Evolutionary conservation across 2,113 vertebrate genomes (phyloP), one percentile per base, ranked within the genome.

Genomic region (Phycodurus eques): DNA sequence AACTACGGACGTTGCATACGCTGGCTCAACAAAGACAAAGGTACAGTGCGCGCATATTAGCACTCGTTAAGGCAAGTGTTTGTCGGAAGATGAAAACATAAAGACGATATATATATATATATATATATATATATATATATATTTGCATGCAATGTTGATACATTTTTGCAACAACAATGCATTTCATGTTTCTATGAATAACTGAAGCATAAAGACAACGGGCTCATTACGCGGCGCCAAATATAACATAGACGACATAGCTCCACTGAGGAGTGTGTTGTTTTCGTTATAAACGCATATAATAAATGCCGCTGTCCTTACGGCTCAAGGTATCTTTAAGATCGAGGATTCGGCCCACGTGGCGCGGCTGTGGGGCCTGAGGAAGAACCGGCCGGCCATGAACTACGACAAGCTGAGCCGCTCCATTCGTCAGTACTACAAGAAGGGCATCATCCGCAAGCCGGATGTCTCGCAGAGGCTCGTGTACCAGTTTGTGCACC

Each of bases 361-460:
- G 35, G 97, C 98, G 0, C 92, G 96, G 5, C 93, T 99, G 12
- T 99, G 97, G 98, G 98, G 98, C 54, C 93, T 98, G 82, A 88
- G 97, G 22, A 99, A 99, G 92, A 99, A 99, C 79, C 94, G 98
- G 0, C 98, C 98, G 0, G 97, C 98, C 69, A 99, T 99, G 97
- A 99, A 99, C 92, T 99, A 99, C 22, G 98, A 99, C 93, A 99
- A 99, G 82, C 93, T 99, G 87, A 99, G 98, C 90, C 98, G 98
- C 78, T 99, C 98, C 88, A 99, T 99, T 86, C 95, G 98, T 61
- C 98, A 99, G 88, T 99, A 99, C 93, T 99, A 99, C 90, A 99
- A 98, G 91, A 99, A 99, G 80, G 97, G 97, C 19, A 99, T 99
- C 88, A 99, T 99, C 83, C 94, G 96, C 1, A 99, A 99, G 71